A percentile compares a stretch with the other conserved stretches of the same genome.
phyloP scores from a whole-genome alignment of 2,797 vertebrate genomes.

The Poecilia velifera region DNA sequence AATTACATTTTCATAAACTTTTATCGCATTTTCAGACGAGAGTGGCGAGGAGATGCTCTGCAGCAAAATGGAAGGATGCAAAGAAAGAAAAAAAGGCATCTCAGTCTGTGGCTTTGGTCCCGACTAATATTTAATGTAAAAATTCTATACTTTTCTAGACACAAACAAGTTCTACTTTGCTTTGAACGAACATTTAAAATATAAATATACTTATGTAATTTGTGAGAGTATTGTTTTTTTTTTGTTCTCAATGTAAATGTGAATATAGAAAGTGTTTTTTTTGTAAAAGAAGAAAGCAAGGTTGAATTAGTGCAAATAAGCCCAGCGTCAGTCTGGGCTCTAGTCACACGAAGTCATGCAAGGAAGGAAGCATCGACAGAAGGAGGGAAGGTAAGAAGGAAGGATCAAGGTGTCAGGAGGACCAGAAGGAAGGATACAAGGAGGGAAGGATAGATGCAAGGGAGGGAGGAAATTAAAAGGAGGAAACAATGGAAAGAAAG shows the following conservation, averaged over 20 bases:
- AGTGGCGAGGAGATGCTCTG: neutral
- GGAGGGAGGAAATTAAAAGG: neutral
- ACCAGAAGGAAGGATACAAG: neutral
- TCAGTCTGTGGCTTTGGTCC: conserved; percentile 1
- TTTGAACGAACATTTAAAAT: neutral
- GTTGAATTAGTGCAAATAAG: neutral
- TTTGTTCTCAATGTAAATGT: neutral
- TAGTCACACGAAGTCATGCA: neutral
- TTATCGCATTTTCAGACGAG: conserved; percentile 17
- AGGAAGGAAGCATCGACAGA: neutral
- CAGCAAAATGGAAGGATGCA: conserved; percentile 5
- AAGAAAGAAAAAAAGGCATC: neutral
- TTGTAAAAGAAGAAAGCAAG: neutral
- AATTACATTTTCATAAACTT: conserved; percentile 22
- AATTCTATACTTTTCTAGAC: neutral
- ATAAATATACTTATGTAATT: neutral
- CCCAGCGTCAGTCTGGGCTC: neutral
- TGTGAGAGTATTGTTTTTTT: neutral
- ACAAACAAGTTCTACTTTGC: neutral
- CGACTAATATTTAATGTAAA: neutral
- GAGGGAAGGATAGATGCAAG: neutral
- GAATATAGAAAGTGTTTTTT: neutral
- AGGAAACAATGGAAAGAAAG: neutral
- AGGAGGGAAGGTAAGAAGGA: neutral
- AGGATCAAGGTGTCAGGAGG: neutral